These are phyloP conservation scores for Phortica magna DNA, from an alignment of 2,888 invertebrate species.

Conservation along the genomic window DNA sequence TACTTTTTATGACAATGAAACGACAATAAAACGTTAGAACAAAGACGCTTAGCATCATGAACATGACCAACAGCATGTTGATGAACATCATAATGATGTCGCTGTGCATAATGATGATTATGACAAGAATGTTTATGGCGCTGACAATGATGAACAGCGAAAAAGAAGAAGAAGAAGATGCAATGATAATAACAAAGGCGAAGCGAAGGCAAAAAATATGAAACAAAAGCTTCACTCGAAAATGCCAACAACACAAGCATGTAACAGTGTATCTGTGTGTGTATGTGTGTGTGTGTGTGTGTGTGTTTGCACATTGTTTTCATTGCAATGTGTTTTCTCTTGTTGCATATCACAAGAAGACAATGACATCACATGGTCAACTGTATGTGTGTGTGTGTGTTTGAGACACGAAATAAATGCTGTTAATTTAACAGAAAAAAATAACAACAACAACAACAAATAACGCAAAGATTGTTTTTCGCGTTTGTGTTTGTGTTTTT, in stretches of 20 bases:
- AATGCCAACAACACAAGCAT: slow-evolving; percentile 6
- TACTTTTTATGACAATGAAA: slow-evolving; percentile 56
- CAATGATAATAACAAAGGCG: slow-evolving; percentile 5
- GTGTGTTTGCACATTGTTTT: slow-evolving; percentile 7
- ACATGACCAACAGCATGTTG: neutral
- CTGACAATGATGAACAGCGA: slow-evolving; percentile 47
- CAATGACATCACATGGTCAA: slow-evolving; percentile 27
- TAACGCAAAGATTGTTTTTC: slow-evolving; percentile 23
- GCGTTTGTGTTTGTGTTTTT: neutral
- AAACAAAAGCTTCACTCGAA: slow-evolving; percentile 27
- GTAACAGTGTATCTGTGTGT: neutral
- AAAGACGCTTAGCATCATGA: neutral
- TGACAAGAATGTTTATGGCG: neutral
- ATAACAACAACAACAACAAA: slow-evolving; percentile 35
- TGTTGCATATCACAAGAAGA: slow-evolving; percentile 50
- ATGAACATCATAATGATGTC: slow-evolving; percentile 4
- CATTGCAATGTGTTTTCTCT: slow-evolving; percentile 12
- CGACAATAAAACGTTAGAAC: slow-evolving; percentile 12
- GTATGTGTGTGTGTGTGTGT: neutral
- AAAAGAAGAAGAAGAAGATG: slow-evolving; percentile 21
- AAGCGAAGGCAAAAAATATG: neutral
- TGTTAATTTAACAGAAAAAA: slow-evolving; percentile 61
- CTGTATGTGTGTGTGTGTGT: slow-evolving; percentile 29
- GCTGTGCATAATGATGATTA: neutral
- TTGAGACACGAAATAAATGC: slow-evolving; percentile 66